A percentile compares a stretch with the other conserved stretches of the same genome.
Evolutionary conservation across 2,888 invertebrate genomes (phyloP).

Genomic region (Harmothoe impar): DNA sequence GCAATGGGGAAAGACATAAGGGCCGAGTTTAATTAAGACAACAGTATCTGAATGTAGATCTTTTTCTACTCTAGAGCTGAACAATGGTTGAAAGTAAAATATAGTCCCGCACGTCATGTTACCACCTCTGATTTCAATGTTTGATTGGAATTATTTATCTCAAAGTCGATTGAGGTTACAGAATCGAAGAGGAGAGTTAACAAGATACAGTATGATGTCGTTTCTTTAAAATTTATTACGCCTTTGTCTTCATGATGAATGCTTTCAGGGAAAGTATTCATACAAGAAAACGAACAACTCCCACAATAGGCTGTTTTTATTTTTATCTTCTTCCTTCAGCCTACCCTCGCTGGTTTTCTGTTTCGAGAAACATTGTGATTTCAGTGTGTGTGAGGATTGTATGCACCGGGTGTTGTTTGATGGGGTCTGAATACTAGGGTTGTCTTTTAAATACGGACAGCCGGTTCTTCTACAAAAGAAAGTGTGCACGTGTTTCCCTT

Average conservation of each 20-base stretch:
- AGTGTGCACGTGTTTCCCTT: conserved; percentile 1
- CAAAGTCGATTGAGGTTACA: background rate
- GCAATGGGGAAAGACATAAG: too few relatives aligned
- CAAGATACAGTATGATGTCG: background rate
- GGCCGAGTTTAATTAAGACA: background rate
- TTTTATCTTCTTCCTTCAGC: background rate
- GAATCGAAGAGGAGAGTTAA: background rate
- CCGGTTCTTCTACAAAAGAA: background rate
- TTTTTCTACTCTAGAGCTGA: background rate
- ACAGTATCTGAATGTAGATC: background rate
- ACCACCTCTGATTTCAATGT: background rate
- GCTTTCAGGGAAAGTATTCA: background rate
- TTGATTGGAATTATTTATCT: background rate
- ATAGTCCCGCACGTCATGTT: background rate
- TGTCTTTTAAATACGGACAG: conserved; percentile 1
- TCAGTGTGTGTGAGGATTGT: background rate
- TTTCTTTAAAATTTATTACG: background rate
- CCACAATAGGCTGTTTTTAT: background rate
- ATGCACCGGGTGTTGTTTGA: background rate
- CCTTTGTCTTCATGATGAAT: background rate
- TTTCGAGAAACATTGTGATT: conserved; percentile 5
- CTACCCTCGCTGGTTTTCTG: background rate
- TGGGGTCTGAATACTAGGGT: background rate
- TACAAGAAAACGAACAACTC: background rate
- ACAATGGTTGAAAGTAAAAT: conserved; percentile 9